A percentile compares a stretch with the other conserved stretches of the same genome.
Conservation (phyloP, 2,113 vertebrate genomes). For the Saccopteryx leptura region DNA sequence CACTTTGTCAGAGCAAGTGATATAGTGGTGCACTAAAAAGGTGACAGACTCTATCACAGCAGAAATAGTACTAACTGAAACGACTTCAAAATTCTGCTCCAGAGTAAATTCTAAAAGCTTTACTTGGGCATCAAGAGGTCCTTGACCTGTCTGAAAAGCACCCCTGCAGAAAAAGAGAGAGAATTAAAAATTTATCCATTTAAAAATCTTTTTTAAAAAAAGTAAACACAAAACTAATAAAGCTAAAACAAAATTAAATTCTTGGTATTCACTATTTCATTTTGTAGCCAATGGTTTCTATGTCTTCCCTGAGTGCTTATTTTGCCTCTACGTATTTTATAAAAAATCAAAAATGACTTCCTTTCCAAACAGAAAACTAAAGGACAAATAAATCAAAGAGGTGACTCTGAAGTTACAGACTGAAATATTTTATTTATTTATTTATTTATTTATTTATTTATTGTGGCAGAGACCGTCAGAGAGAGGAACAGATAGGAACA, state of each 20-base stretch:
- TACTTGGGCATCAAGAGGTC: slow-evolving; percentile 98
- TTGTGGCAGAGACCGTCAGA: too few relatives aligned
- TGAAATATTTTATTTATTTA: background rate
- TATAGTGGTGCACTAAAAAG: slow-evolving; percentile 98
- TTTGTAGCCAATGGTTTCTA: background rate
- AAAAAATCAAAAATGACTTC: background rate
- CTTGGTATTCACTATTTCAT: slow-evolving; percentile 10
- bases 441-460: too few relatives aligned
- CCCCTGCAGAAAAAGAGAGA: slow-evolving; percentile 88
- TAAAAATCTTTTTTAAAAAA: background rate
- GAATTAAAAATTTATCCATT: slow-evolving; percentile 28
- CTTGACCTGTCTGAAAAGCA: slow-evolving; percentile 97
- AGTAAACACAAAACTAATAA: background rate
- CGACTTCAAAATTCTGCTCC: slow-evolving; percentile 98
- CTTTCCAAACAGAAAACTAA: slow-evolving; percentile 46
- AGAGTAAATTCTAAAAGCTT: slow-evolving; percentile 98
- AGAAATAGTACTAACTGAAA: slow-evolving; percentile 97
- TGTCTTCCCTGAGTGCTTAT: background rate
- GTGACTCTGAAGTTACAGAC: background rate
- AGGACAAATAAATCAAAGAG: background rate
- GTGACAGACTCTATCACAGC: slow-evolving; percentile 98
- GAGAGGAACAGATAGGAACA: too few relatives aligned
- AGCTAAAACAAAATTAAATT: background rate
- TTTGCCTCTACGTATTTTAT: background rate
- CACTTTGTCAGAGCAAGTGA: slow-evolving; percentile 98